phyloP scores from a whole-genome alignment of 2,113 vertebrate species.

The Australoheros scitulus region DNA sequence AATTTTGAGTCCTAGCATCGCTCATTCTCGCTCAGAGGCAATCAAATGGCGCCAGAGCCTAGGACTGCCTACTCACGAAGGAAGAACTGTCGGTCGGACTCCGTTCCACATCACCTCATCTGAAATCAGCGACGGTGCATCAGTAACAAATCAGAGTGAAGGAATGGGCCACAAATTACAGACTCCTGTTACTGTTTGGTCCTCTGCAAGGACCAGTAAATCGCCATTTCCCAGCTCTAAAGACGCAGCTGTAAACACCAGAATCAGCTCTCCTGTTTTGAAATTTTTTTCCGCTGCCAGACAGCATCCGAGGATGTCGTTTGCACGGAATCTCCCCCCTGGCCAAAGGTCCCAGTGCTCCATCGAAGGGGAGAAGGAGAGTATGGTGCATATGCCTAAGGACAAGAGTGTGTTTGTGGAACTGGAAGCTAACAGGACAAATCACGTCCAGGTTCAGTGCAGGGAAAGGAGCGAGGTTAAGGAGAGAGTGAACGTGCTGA shows the following conservation, averaged over 20 bases:
- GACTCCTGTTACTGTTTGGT: conserved; percentile 45
- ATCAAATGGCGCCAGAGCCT: conserved; percentile 74
- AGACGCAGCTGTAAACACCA: conserved; percentile 32
- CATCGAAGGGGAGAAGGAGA: conserved; percentile 48
- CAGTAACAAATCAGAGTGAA: conserved; percentile 28
- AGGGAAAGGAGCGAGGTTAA: conserved; percentile 64
- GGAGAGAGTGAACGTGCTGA: conserved; percentile 40
- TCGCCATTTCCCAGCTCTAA: conserved; percentile 30
- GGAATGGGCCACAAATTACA: conserved; percentile 43
- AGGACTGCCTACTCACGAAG: conserved; percentile 57
- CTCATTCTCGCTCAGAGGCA: conserved; percentile 53
- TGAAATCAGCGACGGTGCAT: conserved; percentile 30
- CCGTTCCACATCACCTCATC: conserved; percentile 68
- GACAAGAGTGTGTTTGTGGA: conserved; percentile 74
- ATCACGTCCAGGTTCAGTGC: conserved; percentile 75
- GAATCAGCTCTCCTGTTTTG: conserved; percentile 32
- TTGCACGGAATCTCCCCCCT: conserved; percentile 18
- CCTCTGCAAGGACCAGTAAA: conserved; percentile 48
- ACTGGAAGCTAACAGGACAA: conserved; percentile 70
- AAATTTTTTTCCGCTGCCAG: conserved; percentile 48
- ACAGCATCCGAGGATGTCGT: conserved; percentile 51
- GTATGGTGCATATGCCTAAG: conserved; percentile 69
- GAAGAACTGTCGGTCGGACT: conserved; percentile 36
- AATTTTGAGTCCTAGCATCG: background rate
- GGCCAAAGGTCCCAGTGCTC: conserved; percentile 36